Evolutionary conservation across 2,888 invertebrate species (phyloP).

Genomic region (Notocelia uddmanniana): DNA sequence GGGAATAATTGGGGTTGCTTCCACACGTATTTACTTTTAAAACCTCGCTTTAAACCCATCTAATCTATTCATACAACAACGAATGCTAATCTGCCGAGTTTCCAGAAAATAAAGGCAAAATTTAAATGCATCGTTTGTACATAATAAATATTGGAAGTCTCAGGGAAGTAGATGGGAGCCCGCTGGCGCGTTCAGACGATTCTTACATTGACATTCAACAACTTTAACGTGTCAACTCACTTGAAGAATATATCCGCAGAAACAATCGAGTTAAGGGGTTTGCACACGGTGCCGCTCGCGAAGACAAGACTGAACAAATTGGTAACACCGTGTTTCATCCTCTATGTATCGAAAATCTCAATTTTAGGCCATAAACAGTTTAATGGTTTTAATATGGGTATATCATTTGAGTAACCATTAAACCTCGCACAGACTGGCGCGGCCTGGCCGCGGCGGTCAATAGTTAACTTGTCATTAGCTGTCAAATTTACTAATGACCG

Average conservation of each 20-base stretch:
- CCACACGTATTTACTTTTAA: slow-evolving; percentile 6
- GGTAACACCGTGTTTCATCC: not conserved
- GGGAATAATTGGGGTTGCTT: not conserved
- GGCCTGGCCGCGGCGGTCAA: too few relatives aligned
- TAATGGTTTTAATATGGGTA: not conserved
- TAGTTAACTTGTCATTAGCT: too few relatives aligned
- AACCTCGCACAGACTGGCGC: too few relatives aligned
- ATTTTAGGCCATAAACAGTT: not conserved
- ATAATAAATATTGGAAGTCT: slow-evolving; percentile 37
- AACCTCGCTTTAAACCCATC: slow-evolving; percentile 16
- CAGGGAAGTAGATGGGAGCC: slow-evolving; percentile 26
- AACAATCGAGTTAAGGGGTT: not conserved
- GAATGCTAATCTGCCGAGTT: slow-evolving; percentile 27
- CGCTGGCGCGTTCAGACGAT: slow-evolving; percentile 13
- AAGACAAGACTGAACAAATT: not conserved
- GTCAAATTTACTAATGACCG: too few relatives aligned
- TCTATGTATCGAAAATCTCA: not conserved
- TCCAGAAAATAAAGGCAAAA: slow-evolving; percentile 35
- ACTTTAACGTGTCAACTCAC: slow-evolving; percentile 38
- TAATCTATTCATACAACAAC: slow-evolving; percentile 42
- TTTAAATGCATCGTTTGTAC: slow-evolving; percentile 39
- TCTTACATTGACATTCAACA: slow-evolving; percentile 36
- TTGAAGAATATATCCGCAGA: not conserved
- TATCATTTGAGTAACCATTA: too few relatives aligned
- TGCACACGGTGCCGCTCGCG: not conserved